Percentiles rank a stretch among this genome's conserved stretches.
phyloP scores from a whole-genome alignment of 2,113 vertebrate species.

The Plestiodon gilberti region DNA sequence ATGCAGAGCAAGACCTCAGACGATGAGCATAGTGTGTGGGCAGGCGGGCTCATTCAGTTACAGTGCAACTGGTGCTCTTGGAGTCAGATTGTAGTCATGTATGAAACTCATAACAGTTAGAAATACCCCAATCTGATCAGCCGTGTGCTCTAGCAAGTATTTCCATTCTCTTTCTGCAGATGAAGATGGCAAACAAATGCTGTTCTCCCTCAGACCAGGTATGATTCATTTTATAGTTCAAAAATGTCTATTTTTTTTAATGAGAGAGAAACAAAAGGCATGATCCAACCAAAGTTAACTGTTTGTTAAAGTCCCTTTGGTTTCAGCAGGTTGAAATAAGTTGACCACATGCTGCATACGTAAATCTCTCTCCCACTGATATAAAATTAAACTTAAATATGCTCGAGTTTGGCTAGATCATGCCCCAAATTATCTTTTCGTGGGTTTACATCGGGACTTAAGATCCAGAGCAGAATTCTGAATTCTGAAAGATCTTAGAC shows the following conservation, averaged over 20 bases:
- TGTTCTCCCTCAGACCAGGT: constrained; percentile 90
- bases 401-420: not conserved
- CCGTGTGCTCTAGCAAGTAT: not conserved
- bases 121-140: not conserved
- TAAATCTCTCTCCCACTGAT: not conserved
- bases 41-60: not conserved
- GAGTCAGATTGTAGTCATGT: not conserved
- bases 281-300: not conserved
- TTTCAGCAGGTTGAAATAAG: not conserved
- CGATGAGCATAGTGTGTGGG: too few species aligned
- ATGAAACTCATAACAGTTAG: not conserved
- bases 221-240: constrained; percentile 34
- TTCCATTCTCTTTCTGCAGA: constrained; percentile 75
- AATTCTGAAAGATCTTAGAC: not conserved
- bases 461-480: not conserved
- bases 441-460: not conserved
- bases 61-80: not conserved
- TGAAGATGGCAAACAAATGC: constrained; percentile 89
- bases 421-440: not conserved
- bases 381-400: not conserved
- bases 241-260: not conserved
- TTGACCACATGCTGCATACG: constrained; percentile 17
- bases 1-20: too few species aligned
- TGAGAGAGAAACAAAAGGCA: not conserved
- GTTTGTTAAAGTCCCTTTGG: not conserved